A percentile compares a stretch with the other conserved stretches of the same genome.
Evolutionary conservation across 2,113 vertebrate genomes (phyloP).

Genomic region (Pogonocichla stellata): DNA sequence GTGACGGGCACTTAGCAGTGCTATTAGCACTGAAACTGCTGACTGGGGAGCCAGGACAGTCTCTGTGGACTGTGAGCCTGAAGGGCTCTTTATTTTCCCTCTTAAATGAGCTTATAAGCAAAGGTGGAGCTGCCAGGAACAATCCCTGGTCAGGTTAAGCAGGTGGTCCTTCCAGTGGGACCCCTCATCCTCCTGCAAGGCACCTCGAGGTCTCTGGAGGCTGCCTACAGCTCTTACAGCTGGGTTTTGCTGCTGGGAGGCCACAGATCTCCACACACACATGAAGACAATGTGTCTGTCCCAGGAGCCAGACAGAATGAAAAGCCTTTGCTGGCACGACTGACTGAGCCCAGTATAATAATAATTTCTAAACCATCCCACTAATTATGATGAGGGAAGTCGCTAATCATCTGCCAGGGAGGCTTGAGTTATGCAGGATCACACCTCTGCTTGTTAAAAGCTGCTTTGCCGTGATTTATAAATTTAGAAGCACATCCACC

Average conservation of each 20-base stretch:
- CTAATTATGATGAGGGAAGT: slow-evolving; percentile 52
- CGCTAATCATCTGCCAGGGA: slow-evolving; percentile 29
- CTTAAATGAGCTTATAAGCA: background rate
- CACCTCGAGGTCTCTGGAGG: background rate
- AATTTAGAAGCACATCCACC: slow-evolving; percentile 32
- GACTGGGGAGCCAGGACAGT: background rate
- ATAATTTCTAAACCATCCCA: slow-evolving; percentile 18
- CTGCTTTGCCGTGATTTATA: slow-evolving; percentile 17
- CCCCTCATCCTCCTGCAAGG: background rate
- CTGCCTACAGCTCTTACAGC: background rate
- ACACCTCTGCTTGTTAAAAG: slow-evolving; percentile 59
- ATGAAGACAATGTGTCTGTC: background rate
- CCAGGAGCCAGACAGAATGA: background rate
- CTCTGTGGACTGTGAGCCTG: background rate
- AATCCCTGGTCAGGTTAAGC: background rate
- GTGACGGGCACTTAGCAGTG: background rate
- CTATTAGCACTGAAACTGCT: background rate
- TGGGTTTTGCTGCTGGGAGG: background rate
- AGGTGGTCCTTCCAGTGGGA: background rate
- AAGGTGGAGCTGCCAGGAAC: background rate
- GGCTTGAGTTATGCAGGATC: slow-evolving; percentile 48
- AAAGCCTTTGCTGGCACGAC: slow-evolving; percentile 31
- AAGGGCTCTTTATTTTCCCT: background rate
- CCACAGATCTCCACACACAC: background rate
- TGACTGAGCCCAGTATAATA: background rate